Percentiles rank a stretch among this genome's conserved stretches.
Conservation (phyloP, 2,113 vertebrate species). For the Scytalopus superciliaris region DNA sequence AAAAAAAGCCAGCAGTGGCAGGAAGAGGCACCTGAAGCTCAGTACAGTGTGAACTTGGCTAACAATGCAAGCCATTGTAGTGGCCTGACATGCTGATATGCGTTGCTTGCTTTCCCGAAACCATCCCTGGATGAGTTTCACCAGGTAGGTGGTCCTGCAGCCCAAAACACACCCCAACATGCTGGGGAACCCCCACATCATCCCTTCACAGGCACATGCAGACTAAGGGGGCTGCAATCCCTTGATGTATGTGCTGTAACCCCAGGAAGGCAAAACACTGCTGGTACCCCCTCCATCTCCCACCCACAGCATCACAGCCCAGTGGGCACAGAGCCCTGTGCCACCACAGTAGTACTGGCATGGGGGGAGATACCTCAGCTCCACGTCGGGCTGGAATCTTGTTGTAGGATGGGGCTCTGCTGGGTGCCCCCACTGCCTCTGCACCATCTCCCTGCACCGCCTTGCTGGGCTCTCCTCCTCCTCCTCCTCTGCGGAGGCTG, state of each 20-base stretch:
- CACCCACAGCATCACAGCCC: not conserved
- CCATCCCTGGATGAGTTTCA: not conserved
- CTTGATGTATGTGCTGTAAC: not conserved
- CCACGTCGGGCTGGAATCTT: not conserved
- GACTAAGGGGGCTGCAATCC: not conserved
- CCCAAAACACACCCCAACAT: rapidly evolving
- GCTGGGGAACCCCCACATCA: not conserved
- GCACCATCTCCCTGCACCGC: not conserved
- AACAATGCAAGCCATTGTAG: not conserved
- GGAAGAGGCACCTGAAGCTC: not conserved
- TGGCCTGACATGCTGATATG: not conserved
- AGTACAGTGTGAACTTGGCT: not conserved
- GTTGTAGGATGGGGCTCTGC: not conserved
- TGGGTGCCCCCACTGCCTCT: not conserved
- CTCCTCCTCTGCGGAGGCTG: not conserved
- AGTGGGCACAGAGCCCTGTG: not conserved
- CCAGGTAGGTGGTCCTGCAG: not conserved
- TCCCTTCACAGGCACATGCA: rapidly evolving
- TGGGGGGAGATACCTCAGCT: not conserved
- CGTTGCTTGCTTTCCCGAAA: not conserved
- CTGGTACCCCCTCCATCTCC: not conserved
- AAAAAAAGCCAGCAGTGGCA: not conserved
- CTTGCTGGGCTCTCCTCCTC: not conserved
- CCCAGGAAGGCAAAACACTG: not conserved
- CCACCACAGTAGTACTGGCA: not conserved